phyloP scores from a whole-genome alignment of 2,888 invertebrate species.

The Lycaena phlaeas region DNA sequence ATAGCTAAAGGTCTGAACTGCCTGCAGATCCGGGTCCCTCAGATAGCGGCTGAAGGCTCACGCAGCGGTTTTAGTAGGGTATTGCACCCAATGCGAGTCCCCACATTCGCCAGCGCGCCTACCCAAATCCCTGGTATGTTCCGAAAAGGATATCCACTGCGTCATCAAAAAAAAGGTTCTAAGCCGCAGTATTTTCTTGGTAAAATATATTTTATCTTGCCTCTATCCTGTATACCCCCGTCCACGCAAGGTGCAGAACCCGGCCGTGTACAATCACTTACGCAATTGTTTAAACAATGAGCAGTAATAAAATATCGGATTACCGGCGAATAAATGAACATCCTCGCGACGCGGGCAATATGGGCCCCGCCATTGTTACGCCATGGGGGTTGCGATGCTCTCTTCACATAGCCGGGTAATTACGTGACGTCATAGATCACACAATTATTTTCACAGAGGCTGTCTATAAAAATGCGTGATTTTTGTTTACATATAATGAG shows the following conservation, averaged over 20 bases:
- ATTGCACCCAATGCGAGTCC: too few relatives aligned
- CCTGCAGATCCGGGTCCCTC: too few relatives aligned
- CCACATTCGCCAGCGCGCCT: too few relatives aligned
- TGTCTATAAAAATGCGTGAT: not conserved
- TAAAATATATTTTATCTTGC: too few relatives aligned
- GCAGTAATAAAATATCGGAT: constrained; percentile 63
- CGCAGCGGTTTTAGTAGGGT: too few relatives aligned
- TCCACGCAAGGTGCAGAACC: constrained; percentile 48
- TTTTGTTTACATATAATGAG: too few relatives aligned
- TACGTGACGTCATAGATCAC: constrained; percentile 13
- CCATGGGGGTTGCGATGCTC: constrained; percentile 22
- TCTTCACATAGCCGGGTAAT: constrained; percentile 20
- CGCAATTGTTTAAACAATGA: constrained; percentile 71
- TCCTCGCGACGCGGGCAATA: constrained; percentile 38
- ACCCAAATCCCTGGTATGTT: too few relatives aligned
- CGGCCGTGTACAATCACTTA: constrained; percentile 57
- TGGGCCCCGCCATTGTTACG: constrained; percentile 26
- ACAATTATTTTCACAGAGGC: not conserved
- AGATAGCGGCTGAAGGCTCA: too few relatives aligned
- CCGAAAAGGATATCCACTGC: too few relatives aligned
- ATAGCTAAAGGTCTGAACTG: too few relatives aligned
- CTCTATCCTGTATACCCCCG: constrained; percentile 23
- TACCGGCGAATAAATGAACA: constrained; percentile 53
- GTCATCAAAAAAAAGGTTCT: too few relatives aligned
- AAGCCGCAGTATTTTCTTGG: too few relatives aligned